Base-by-base conservation (phyloP, 1,140 invertebrate species). In the Saccostrea cuccullata region DNA sequence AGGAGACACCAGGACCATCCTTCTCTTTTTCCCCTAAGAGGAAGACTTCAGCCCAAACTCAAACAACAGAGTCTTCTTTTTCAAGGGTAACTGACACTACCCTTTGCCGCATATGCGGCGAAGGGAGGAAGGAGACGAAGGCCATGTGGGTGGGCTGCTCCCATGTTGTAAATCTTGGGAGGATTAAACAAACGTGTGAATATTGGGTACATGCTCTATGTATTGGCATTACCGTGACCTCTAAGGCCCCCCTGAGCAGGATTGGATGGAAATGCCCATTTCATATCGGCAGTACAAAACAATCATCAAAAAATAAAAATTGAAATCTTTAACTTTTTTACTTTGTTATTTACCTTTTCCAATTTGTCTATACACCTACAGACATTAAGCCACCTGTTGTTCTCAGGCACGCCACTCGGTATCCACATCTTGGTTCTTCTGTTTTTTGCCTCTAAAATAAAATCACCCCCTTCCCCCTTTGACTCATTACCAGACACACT, bases 381-480 rank as follows among this genome's bases (percentile, higher is more conserved):
- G 30, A 67, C 82, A 23, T 67, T 40, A 8, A 36, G 56, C 82
- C 82, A 87, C 4, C 23, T 17, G 47, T 88, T 30, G 30, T 36
- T 36, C 30, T 70, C 64, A 13, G 83, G 83, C 15, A 85, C 70
- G 17, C 87, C 82, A 40, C 82, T 23, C 20, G 82, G 87, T 23
- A 88, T 73, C 58, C 30, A 73, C 23, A 40, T 88, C 73, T 85
- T 88, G 30, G 47, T 85, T 55, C 15, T 73, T 55, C 60, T 36
- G 30, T 36, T 36, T 36, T 36, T 36, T 1, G 30, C 30, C 30
- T 36, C 30, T 36, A 36, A 36, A 36, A 84, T 77, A 47, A 88
- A 88, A 70, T 88, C 87, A 1, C 87, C 87, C 56, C 87, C 60
- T 88, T 88, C 83, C 15, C 87, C 82, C 36, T 85, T 84, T 1